phyloP scores from a whole-genome alignment of 2,113 vertebrate genomes.

The Ceuthmochares aereus region DNA sequence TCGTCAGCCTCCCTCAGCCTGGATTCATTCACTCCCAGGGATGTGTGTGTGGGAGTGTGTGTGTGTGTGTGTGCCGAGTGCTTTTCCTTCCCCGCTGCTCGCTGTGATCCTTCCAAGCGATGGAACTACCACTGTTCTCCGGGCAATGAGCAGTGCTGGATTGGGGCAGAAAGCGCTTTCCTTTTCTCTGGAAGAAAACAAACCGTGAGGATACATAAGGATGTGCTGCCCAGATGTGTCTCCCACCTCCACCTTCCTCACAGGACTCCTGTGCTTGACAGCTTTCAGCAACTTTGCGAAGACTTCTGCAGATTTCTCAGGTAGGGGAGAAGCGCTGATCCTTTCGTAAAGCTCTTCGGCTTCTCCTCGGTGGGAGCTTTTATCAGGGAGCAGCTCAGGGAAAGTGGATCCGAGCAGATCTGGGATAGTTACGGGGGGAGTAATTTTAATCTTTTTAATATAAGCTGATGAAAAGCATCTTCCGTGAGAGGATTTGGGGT shows the following conservation, averaged over 20 bases:
- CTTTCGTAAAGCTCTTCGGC: background rate
- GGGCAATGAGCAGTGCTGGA: constrained; percentile 8
- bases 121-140: constrained; percentile 9
- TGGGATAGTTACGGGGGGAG: background rate
- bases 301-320: constrained; percentile 85
- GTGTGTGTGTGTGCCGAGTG: background rate
- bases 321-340: constrained; percentile 63
- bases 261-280: constrained; percentile 81
- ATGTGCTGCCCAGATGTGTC: constrained; percentile 84
- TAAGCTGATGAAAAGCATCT: background rate
- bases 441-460: background rate
- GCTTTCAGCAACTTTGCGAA: constrained; percentile 77
- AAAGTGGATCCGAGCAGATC: background rate
- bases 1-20: constrained; percentile 38
- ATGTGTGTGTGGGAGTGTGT: background rate
- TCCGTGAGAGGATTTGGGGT: background rate
- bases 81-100: constrained; percentile 44
- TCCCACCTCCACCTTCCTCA: constrained; percentile 75
- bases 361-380: background rate
- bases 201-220: constrained; percentile 77
- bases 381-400: background rate
- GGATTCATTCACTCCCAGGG: constrained; percentile 53
- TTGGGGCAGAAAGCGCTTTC: background rate
- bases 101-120: constrained; percentile 13
- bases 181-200: background rate